phyloP scores from a whole-genome alignment of 2,888 invertebrate genomes.

The Branchipolynoe longqiensis region DNA sequence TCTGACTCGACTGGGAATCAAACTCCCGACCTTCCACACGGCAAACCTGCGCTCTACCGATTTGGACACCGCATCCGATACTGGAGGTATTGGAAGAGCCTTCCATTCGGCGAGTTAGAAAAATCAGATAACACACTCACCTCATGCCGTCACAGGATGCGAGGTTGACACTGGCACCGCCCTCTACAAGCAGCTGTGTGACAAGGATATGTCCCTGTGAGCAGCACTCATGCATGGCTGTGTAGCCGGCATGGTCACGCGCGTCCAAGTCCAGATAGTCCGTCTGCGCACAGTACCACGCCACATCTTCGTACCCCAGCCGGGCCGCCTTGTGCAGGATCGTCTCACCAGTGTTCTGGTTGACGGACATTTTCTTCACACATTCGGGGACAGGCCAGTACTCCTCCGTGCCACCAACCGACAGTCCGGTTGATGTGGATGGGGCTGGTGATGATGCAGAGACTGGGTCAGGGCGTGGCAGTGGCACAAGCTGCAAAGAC shows the following conservation, averaged over 20 bases:
- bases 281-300: conserved; percentile 93
- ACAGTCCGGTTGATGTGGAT: conserved; percentile 24
- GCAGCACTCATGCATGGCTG: conserved; percentile 95
- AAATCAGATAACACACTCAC: too few species aligned
- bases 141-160: conserved; percentile 93
- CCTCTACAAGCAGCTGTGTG: conserved; percentile 90
- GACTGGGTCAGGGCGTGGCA: conserved; percentile 21
- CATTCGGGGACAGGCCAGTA: conserved; percentile 50
- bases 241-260: conserved; percentile 91
- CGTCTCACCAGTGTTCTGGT: conserved; percentile 96
- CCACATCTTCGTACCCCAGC: conserved; percentile 93
- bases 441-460: conserved; percentile 20
- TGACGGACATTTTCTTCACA: conserved; percentile 83
- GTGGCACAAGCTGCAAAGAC: neutral
- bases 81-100: too few species aligned
- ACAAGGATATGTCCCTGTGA: conserved; percentile 93
- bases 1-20: too few species aligned
- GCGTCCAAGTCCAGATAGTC: conserved; percentile 90
- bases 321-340: conserved; percentile 94
- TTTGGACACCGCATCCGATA: too few species aligned
- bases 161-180: conserved; percentile 95
- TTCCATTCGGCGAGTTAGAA: too few species aligned
- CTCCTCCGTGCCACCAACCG: conserved; percentile 25
- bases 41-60: too few species aligned
- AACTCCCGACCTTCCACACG: too few species aligned